Base-by-base conservation (phyloP, 1,140 invertebrate genomes). In the Drosophila micromelanica region DNA sequence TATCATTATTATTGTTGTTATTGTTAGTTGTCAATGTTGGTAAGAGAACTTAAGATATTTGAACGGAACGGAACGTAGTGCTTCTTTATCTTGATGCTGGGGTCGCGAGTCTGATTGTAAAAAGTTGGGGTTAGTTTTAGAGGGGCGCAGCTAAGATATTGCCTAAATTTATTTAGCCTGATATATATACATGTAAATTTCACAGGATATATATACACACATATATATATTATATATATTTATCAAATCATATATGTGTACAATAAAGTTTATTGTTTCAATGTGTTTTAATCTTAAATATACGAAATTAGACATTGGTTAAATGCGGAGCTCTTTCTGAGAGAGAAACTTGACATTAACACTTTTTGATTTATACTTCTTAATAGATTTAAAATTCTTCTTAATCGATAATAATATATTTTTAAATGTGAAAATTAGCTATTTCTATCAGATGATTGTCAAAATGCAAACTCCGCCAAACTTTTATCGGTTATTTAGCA, bases 181-280 rank as follows among this genome's bases (percentile, higher is more conserved):
- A 57, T 30, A 55, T 62, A 68, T 38, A 57, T 62, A 57, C 27
- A 55, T 64, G 60, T 63, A 52, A 49, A 63, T 52, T 63, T 42
- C 7, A 38, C 48, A 7, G 43, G 11, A 40, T 61, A 48, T 63
- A 65, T 23, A 35, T 35, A 32, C 7, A 32, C 7, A 7, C 6
- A 32, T 32, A 32, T 32, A n/a, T 30, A 30, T 30, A 30, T 30
- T 68, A 73, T 42, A 59, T 65, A 55, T 61, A 69, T 73, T 72
- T 86, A 76, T 78, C 65, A 61, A 82, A 69, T 51, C 59, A 70
- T 74, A 52, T 57, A 43, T 59, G 57, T 87, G 70, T 78, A 75
- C 49, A 82, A 87, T 87, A 87, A 87, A 87, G 84, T 76, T 80
- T 87, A 87, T 81, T 86, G 81, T 81, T 86, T 87, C 72, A 76